phyloP scores from a whole-genome alignment of 2,797 vertebrate species.

The Lophura swinhoii region DNA sequence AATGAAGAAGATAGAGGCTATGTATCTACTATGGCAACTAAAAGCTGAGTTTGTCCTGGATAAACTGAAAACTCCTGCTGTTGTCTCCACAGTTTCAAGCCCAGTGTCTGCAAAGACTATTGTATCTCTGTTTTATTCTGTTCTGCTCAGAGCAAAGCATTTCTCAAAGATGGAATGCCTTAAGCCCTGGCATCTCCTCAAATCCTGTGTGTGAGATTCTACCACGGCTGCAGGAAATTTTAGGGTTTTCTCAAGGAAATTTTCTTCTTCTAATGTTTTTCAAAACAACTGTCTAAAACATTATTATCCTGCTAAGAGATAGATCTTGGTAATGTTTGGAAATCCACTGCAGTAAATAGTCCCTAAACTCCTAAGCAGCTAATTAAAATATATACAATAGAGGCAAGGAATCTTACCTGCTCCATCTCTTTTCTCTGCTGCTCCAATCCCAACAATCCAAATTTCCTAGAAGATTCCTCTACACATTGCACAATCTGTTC shows the following conservation, averaged over 20 bases:
- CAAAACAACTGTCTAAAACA: not conserved
- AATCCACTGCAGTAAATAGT: not conserved
- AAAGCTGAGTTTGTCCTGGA: conserved; percentile 15
- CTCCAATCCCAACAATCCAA: not conserved
- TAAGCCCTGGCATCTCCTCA: not conserved
- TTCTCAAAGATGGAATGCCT: not conserved
- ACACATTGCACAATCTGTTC: not conserved
- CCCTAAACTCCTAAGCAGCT: not conserved
- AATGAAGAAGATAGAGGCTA: not conserved
- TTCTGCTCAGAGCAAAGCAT: not conserved
- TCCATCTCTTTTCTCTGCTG: not conserved
- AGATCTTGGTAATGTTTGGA: not conserved
- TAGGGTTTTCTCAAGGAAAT: not conserved
- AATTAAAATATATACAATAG: not conserved
- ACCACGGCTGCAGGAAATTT: not conserved
- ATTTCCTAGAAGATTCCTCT: not conserved
- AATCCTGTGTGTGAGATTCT: not conserved
- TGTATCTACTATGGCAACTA: conserved; percentile 42
- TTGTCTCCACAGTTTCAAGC: not conserved
- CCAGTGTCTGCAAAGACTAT: not conserved
- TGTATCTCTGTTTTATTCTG: not conserved
- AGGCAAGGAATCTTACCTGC: not conserved
- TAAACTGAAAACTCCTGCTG: conserved; percentile 20
- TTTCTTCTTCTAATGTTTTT: not conserved
- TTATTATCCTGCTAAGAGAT: not conserved